Evolutionary conservation across 2,888 invertebrate genomes (phyloP).

Genomic region (Tricholauxania praeusta): DNA sequence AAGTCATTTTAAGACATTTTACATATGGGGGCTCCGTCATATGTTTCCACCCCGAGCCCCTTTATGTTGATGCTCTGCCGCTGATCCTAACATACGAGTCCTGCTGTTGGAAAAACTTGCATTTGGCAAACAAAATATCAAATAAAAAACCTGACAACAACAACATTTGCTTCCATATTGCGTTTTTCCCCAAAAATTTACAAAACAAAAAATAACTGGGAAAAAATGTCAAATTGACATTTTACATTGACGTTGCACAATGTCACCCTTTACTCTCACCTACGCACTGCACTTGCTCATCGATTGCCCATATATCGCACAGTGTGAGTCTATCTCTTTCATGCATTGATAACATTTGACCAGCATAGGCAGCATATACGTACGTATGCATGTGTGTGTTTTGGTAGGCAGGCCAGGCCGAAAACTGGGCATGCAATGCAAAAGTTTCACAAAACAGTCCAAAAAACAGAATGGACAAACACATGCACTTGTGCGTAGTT

Average conservation of each 20-base stretch:
- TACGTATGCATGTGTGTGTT: background rate
- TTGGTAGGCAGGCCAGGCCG: conserved; percentile 31
- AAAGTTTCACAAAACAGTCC: background rate
- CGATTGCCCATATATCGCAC: background rate
- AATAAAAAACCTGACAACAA: conserved; percentile 37
- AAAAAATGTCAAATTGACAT: conserved; percentile 23
- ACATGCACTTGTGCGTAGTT: conserved; percentile 31
- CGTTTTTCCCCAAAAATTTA: conserved; percentile 25
- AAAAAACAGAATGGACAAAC: conserved; percentile 34
- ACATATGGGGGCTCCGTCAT: no score
- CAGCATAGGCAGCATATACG: conserved; percentile 10
- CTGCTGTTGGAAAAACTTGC: no score
- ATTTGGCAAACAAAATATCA: no score
- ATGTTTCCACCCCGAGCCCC: no score
- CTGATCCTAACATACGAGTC: no score
- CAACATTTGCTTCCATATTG: conserved; percentile 31
- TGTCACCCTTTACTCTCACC: background rate
- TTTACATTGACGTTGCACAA: conserved; percentile 8
- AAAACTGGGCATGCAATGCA: background rate
- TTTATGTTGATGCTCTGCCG: no score
- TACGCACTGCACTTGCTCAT: background rate
- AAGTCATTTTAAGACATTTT: no score
- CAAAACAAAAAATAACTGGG: conserved; percentile 9
- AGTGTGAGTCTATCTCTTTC: no score
- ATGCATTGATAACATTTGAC: background rate